A percentile compares a stretch with the other conserved stretches of the same genome.
phyloP scores from a whole-genome alignment of 2,888 invertebrate genomes.

The Dysmachus trigonus region DNA sequence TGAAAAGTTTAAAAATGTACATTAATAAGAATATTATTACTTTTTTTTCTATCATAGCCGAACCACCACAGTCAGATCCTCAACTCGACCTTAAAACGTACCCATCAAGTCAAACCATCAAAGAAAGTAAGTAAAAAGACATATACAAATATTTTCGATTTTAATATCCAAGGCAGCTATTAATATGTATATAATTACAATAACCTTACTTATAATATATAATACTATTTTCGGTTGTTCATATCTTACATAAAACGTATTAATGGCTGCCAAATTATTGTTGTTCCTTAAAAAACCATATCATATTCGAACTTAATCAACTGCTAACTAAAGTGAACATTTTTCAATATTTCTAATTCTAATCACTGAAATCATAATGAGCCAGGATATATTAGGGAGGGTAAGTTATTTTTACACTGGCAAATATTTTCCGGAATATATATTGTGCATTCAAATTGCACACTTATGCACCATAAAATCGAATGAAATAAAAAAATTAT shows the following conservation, averaged over 20 bases:
- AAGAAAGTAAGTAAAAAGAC: slow-evolving; percentile 78
- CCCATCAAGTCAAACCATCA: slow-evolving; percentile 79
- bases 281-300: not conserved
- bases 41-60: not conserved
- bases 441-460: not conserved
- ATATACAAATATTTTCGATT: not conserved
- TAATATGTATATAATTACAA: not conserved
- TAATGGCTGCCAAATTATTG: not conserved
- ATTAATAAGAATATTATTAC: not conserved
- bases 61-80: slow-evolving; percentile 51
- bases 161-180: not conserved
- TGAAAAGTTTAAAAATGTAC: not conserved
- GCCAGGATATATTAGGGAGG: slow-evolving; percentile 65
- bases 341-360: slow-evolving; percentile 32
- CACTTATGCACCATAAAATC: not conserved
- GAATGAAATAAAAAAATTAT: not conserved
- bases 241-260: not conserved
- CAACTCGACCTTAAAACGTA: slow-evolving; percentile 78
- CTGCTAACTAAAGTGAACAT: slow-evolving; percentile 10
- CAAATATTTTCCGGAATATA: not conserved
- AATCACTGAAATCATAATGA: not conserved
- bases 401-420: slow-evolving; percentile 58
- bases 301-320: not conserved
- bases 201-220: too few species aligned
- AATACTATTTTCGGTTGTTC: too few species aligned